Percentiles rank a stretch among this genome's conserved stretches.
Conservation (phyloP, 2,888 invertebrate genomes). For the Cataglyphis livida region DNA sequence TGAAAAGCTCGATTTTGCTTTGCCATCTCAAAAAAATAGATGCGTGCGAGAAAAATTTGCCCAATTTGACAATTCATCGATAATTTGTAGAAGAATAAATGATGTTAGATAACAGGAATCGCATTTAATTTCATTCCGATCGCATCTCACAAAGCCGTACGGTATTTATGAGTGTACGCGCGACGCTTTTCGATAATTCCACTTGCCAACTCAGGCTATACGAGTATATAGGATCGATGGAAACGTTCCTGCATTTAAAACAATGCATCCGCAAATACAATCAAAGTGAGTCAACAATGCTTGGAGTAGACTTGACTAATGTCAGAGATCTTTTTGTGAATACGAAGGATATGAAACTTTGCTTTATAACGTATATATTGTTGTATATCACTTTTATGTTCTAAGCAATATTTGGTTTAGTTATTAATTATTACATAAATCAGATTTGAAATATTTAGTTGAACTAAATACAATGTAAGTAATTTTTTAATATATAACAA, state of each 20-base stretch:
- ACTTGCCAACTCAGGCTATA: slow-evolving; percentile 61
- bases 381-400: neutral
- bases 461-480: neutral
- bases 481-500: neutral
- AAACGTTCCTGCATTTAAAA: slow-evolving; percentile 70
- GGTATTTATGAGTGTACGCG: slow-evolving; percentile 68
- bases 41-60: neutral
- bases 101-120: slow-evolving; percentile 54
- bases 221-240: slow-evolving; percentile 57
- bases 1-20: neutral
- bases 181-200: slow-evolving; percentile 67
- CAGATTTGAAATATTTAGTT: neutral
- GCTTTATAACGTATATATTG: neutral
- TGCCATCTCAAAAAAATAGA: neutral
- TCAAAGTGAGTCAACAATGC: slow-evolving; percentile 61
- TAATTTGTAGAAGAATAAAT: slow-evolving; percentile 25
- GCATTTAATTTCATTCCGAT: slow-evolving; percentile 70
- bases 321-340: neutral
- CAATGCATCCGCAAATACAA: slow-evolving; percentile 60
- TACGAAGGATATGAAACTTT: neutral
- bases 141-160: slow-evolving; percentile 62
- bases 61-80: neutral
- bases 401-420: neutral
- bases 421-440: neutral
- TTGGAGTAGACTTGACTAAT: slow-evolving; percentile 23